These are phyloP conservation scores for Synanceia verrucosa DNA, from an alignment of 2,797 vertebrate species.

Conservation along the genomic window DNA sequence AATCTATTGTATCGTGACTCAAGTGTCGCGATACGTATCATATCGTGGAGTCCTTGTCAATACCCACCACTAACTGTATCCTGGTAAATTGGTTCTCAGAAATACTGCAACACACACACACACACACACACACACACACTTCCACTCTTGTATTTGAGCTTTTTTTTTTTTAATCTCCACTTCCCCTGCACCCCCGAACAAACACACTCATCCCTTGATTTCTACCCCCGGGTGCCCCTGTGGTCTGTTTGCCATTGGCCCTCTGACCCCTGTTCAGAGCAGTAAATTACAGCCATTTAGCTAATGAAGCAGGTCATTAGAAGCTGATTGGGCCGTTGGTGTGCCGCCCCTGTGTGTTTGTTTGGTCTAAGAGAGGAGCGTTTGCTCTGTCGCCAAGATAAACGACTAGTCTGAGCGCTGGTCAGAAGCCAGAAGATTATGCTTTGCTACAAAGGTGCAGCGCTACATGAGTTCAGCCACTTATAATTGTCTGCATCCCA, in stretches of 20 bases:
- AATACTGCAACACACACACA: not conserved
- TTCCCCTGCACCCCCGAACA: not conserved
- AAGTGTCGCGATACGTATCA: too few species aligned
- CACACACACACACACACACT: not conserved
- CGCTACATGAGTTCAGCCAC: not conserved
- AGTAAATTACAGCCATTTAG: constrained; percentile 78
- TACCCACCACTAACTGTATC: too few species aligned
- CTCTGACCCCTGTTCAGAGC: constrained; percentile 69
- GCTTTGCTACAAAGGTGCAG: not conserved
- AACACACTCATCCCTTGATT: constrained; percentile 6
- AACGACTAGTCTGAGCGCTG: constrained; percentile 27
- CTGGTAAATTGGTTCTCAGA: not conserved
- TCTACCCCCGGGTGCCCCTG: constrained; percentile 36
- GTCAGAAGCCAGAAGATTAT: constrained; percentile 17
- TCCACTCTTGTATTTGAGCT: not conserved
- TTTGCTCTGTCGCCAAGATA: constrained; percentile 57
- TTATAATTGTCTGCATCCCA: constrained; percentile 17
- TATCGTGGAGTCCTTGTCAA: too few species aligned
- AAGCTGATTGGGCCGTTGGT: constrained; percentile 63
- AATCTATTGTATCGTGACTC: too few species aligned
- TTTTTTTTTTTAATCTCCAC: constrained; percentile 19
- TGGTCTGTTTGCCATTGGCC: constrained; percentile 71
- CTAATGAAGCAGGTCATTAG: constrained; percentile 78
- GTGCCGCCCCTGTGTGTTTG: constrained; percentile 51
- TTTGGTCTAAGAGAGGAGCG: constrained; percentile 53